These are phyloP conservation scores for Rhabdophis nuchalis DNA, from an alignment of 2,797 vertebrate species.

Conservation along the genomic window DNA sequence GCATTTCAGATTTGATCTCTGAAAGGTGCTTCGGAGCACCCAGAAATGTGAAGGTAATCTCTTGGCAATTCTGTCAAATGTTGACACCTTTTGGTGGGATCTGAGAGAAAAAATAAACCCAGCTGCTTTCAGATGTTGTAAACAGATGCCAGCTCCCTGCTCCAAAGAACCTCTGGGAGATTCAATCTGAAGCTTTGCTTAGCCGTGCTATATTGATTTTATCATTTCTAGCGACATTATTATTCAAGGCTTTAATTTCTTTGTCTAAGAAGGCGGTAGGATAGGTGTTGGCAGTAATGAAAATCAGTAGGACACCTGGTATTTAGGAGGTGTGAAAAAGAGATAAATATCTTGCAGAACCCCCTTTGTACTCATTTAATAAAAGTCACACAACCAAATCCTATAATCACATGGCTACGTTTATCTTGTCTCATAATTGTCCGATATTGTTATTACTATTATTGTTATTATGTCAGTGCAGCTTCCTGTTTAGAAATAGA, in stretches of 20 bases:
- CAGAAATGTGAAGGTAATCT: background rate
- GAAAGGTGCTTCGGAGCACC: background rate
- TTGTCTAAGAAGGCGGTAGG: background rate
- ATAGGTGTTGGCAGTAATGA: background rate
- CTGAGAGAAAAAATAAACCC: background rate
- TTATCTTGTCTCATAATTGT: background rate
- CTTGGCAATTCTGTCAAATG: background rate
- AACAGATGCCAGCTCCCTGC: background rate
- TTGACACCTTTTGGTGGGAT: background rate
- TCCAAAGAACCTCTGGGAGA: background rate
- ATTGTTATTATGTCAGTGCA: background rate
- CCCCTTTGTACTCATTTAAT: constrained; percentile 11
- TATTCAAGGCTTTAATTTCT: background rate
- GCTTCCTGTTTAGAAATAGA: background rate
- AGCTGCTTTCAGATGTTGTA: background rate
- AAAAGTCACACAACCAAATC: background rate
- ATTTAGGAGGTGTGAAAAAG: background rate
- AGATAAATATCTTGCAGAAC: background rate
- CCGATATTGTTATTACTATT: background rate
- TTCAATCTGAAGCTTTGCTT: background rate
- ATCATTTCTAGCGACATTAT: constrained; percentile 13
- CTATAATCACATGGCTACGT: background rate
- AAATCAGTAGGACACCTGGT: background rate
- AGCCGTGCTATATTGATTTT: background rate
- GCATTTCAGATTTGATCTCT: background rate